Base-by-base conservation (phyloP, 2,888 invertebrate genomes). In the Agrochola lota region DNA sequence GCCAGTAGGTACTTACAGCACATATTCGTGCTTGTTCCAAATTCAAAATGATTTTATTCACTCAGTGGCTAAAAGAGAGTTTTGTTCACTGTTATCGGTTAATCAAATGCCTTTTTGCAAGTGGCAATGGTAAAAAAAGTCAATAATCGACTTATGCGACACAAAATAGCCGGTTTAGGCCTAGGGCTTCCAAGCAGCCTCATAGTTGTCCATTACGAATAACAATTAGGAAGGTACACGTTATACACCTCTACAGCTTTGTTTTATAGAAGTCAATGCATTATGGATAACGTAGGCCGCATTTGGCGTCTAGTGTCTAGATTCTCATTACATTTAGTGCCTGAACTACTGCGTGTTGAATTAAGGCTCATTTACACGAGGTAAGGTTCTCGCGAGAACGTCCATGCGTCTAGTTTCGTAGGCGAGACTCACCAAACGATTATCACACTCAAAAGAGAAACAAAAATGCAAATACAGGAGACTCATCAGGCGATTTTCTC, bases 311-410 rank as follows among this genome's bases (percentile, higher is more conserved):
- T 43, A 26, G 17, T 67, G 9, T 23, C 17, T 26, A 52, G 63
- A 81, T 75, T 80, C 35, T 40, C 30, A 71, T 72, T 64, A 76
- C 23, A 66, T 26, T 69, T 40, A 57, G 23, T 67, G 52, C 26
- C 40, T 26, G 23, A 43, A 43, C 9, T 35, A 60, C 17, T 63
- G 11, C 9, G 49, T 59, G 3, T 7, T 20, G 15, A 74, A 20
- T 35, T 40, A 30, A 43, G 17, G 9, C 0, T 7, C 20, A n/a
- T 30, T 23, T 67, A 49, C 20, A 30, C 23, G 2, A 46, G 12
- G 0, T 17, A 11, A 17, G 1, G 67, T 20, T 75, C 15, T 30
- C 4, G 11, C 2, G 12, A 69, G 35, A 30, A 15, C 20, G 1
- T 69, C 11, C 11, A 43, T 43, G 43, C 43, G 12, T 46, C 30